phyloP scores from a whole-genome alignment of 2,797 vertebrate genomes.

The Crocodylus rhombifer region DNA sequence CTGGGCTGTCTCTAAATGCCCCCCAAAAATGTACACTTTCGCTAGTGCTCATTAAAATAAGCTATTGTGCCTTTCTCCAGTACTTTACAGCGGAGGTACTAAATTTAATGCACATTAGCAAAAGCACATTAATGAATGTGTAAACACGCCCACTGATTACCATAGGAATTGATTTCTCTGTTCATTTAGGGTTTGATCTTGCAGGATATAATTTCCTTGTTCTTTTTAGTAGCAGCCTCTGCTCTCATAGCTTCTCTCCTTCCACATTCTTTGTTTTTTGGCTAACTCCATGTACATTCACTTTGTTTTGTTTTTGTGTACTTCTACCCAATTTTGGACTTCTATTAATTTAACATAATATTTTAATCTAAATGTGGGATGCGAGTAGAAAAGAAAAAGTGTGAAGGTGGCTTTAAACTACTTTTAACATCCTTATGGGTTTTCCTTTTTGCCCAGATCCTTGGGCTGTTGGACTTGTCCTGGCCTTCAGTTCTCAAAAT shows the following conservation, averaged over 20 bases:
- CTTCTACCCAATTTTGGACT: background rate
- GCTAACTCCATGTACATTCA: background rate
- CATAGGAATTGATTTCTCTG: background rate
- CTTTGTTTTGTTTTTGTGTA: background rate
- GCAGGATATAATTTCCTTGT: background rate
- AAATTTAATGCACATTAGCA: too few relatives aligned
- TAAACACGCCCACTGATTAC: background rate
- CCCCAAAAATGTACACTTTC: too few relatives aligned
- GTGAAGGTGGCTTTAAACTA: background rate
- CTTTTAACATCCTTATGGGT: background rate
- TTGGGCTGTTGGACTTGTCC: too few relatives aligned
- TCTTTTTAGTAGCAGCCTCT: constrained; percentile 15
- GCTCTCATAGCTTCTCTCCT: background rate
- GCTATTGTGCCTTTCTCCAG: too few relatives aligned
- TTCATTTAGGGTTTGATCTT: constrained; percentile 1
- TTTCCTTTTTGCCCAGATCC: background rate
- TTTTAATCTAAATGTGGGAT: background rate
- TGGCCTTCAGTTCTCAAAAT: too few relatives aligned
- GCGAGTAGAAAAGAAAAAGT: background rate
- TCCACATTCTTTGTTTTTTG: background rate
- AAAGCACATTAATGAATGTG: too few relatives aligned
- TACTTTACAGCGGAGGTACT: too few relatives aligned
- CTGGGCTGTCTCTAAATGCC: too few relatives aligned
- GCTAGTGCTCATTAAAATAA: too few relatives aligned
- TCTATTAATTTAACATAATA: background rate